phyloP scores from a whole-genome alignment of 2,888 invertebrate genomes.

The Phania funesta region DNA sequence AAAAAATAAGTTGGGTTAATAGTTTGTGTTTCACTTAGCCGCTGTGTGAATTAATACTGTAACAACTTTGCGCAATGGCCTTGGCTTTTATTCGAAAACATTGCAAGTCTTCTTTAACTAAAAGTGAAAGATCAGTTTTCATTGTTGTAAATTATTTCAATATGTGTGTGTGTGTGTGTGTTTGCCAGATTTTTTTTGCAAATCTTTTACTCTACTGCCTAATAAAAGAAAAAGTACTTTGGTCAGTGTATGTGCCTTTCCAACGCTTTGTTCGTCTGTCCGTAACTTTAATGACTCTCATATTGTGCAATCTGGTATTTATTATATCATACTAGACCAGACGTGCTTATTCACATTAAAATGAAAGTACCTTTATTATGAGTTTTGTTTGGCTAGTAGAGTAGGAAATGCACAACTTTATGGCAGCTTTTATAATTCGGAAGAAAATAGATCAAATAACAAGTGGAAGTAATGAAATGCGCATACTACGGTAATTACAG shows the following conservation, averaged over 20 bases:
- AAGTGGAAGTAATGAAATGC: slow-evolving; percentile 47
- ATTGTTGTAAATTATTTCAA: slow-evolving; percentile 38
- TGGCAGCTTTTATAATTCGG: slow-evolving; percentile 27
- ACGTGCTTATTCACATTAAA: slow-evolving; percentile 38
- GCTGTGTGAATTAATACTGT: slow-evolving; percentile 66
- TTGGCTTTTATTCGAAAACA: slow-evolving; percentile 67
- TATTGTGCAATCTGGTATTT: slow-evolving; percentile 63
- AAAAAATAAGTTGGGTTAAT: slow-evolving; percentile 17
- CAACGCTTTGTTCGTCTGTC: neutral
- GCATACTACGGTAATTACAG: slow-evolving; percentile 42
- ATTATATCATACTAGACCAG: slow-evolving; percentile 56
- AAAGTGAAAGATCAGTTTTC: slow-evolving; percentile 62
- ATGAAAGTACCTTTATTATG: slow-evolving; percentile 61
- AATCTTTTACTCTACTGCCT: slow-evolving; percentile 18
- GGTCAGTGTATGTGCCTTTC: slow-evolving; percentile 34
- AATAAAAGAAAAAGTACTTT: slow-evolving; percentile 60
- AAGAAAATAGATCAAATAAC: slow-evolving; percentile 60
- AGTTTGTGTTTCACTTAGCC: slow-evolving; percentile 36
- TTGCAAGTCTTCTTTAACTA: slow-evolving; percentile 21
- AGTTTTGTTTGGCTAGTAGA: neutral
- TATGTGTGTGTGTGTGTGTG: too few species aligned
- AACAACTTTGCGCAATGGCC: slow-evolving; percentile 54
- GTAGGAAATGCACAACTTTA: slow-evolving; percentile 44
- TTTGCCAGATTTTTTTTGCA: slow-evolving; percentile 5
- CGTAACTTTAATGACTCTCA: slow-evolving; percentile 31